A percentile compares a stretch with the other conserved stretches of the same genome.
Conservation (phyloP, 2,113 vertebrate species). For the Xenotilapia flavipinnis region DNA sequence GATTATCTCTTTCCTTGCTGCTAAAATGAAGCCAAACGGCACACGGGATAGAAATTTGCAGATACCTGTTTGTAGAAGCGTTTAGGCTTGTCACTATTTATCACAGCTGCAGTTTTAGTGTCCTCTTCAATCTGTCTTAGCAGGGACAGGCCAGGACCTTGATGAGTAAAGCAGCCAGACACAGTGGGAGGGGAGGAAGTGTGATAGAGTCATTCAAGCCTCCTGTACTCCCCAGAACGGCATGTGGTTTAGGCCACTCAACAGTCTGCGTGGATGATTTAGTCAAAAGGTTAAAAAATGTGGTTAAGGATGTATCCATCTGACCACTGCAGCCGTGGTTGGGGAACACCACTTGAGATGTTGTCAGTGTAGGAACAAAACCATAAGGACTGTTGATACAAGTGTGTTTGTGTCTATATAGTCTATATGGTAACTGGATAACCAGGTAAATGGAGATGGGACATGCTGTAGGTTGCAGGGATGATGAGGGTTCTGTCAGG, state of each 20-base stretch:
- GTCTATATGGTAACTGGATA: conserved; percentile 51
- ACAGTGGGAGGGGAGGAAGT: conserved; percentile 52
- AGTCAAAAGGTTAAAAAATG: conserved; percentile 32
- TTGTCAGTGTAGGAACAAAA: neutral
- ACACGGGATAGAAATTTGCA: conserved; percentile 48
- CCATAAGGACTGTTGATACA: conserved; percentile 7
- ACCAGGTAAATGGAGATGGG: conserved; percentile 53
- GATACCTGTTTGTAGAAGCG: conserved; percentile 54
- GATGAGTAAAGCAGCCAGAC: conserved; percentile 65
- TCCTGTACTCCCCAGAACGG: conserved; percentile 3
- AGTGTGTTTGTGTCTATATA: conserved; percentile 18
- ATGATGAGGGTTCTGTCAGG: conserved; percentile 50
- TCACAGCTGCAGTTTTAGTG: conserved; percentile 61
- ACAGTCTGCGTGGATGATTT: conserved; percentile 23
- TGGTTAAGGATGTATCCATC: conserved; percentile 35
- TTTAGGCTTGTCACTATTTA: conserved; percentile 55
- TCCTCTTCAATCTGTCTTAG: conserved; percentile 54
- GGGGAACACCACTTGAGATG: conserved; percentile 15
- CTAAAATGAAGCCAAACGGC: conserved; percentile 8
- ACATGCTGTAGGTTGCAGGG: conserved; percentile 15
- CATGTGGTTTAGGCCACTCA: conserved; percentile 50
- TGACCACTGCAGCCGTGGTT: conserved; percentile 23
- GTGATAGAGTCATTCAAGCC: conserved; percentile 40
- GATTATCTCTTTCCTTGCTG: neutral
- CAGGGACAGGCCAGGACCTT: conserved; percentile 41